Evolutionary conservation across 1,140 invertebrate genomes (phyloP).

Genomic region (Chrysomallon squamiferum): DNA sequence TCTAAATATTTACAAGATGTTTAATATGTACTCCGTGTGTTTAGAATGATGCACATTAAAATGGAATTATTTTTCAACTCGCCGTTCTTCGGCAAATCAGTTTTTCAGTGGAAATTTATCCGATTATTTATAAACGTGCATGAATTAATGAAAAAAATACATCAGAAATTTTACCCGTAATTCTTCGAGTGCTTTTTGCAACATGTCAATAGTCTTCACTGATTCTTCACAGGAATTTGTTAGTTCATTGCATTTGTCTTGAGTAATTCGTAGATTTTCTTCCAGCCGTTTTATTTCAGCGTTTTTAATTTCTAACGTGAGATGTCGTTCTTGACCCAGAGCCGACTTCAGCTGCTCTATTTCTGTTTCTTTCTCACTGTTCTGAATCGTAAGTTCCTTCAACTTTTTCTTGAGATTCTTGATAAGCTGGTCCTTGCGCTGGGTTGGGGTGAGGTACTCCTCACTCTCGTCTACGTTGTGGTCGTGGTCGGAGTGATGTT

Average conservation of each 20-base stretch:
- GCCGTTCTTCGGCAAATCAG: no score
- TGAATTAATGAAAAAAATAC: no score
- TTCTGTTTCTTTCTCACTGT: slow-evolving; percentile 26
- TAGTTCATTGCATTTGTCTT: slow-evolving; percentile 19
- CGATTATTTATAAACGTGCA: no score
- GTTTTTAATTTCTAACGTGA: slow-evolving; percentile 14
- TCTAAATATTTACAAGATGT: no score
- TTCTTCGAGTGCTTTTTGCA: slow-evolving; percentile 10
- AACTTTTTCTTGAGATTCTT: slow-evolving; percentile 32
- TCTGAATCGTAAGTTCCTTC: slow-evolving; percentile 22
- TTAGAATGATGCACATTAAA: no score
- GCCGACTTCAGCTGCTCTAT: slow-evolving; percentile 17
- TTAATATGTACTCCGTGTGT: no score
- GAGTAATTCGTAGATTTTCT: slow-evolving; percentile 12
- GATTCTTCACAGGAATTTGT: slow-evolving; percentile 21
- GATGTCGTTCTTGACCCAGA: slow-evolving; percentile 17
- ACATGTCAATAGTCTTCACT: slow-evolving; percentile 8
- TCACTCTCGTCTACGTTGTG: slow-evolving; percentile 1
- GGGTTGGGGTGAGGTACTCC: slow-evolving; percentile 41
- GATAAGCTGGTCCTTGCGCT: slow-evolving; percentile 37
- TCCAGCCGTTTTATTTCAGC: slow-evolving; percentile 15
- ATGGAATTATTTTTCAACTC: no score
- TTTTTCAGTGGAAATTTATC: no score
- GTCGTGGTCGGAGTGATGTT: slow-evolving; percentile 27
- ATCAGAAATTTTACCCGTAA: not conserved